Evolutionary conservation across 2,113 vertebrate genomes (phyloP).

Genomic region (Indicator maculatus): DNA sequence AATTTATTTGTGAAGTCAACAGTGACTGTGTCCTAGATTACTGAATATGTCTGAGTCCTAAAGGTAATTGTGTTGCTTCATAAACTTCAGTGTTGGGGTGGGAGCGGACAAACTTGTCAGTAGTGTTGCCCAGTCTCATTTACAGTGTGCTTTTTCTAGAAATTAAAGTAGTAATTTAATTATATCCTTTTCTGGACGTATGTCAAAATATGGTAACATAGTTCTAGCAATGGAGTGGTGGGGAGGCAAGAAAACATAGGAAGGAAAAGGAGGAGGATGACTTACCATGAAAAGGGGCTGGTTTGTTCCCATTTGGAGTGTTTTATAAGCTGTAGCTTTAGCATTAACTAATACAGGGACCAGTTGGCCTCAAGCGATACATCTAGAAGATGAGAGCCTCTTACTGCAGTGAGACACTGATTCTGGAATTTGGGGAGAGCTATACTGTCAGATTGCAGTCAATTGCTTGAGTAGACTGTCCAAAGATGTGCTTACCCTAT

Average conservation of each 20-base stretch:
- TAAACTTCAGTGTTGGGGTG: background rate
- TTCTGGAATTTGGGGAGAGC: conserved; percentile 24
- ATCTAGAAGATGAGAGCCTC: background rate
- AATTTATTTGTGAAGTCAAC: background rate
- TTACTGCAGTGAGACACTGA: conserved; percentile 29
- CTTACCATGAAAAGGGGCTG: background rate
- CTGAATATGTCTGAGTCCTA: background rate
- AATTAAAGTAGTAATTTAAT: background rate
- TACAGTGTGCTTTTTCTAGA: background rate
- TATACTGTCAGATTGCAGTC: conserved; percentile 14
- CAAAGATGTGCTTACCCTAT: background rate
- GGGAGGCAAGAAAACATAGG: background rate
- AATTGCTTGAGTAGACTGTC: conserved; percentile 1
- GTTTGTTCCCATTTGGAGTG: background rate
- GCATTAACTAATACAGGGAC: background rate
- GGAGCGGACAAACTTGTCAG: background rate
- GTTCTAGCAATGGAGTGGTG: background rate
- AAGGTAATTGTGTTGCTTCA: background rate
- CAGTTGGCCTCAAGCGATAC: background rate
- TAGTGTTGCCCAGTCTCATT: background rate
- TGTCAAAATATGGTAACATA: background rate
- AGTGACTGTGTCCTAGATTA: background rate
- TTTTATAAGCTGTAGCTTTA: background rate
- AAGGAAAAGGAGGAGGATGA: background rate
- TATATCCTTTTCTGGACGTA: background rate